Conservation (phyloP, 2,888 invertebrate species). For the Scrobipalpa atriplicella region DNA sequence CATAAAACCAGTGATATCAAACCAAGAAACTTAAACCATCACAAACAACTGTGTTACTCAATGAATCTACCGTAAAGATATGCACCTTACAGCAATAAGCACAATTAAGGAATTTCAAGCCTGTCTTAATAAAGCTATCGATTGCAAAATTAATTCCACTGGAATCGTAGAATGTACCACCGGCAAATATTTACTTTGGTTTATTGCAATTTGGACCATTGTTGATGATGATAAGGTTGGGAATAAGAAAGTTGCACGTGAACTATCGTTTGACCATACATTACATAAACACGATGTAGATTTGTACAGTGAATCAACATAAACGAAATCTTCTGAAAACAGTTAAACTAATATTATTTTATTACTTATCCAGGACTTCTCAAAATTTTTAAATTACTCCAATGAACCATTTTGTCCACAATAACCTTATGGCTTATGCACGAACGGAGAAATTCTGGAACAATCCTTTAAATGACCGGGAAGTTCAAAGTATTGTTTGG, state of each 20-base stretch:
- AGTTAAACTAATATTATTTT: neutral
- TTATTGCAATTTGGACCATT: neutral
- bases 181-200: neutral
- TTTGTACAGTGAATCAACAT: neutral
- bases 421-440: too few relatives aligned
- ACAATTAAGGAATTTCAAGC: constrained; percentile 30
- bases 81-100: constrained; percentile 12
- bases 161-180: constrained; percentile 28
- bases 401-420: too few relatives aligned
- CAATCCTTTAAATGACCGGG: too few relatives aligned
- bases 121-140: constrained; percentile 27
- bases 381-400: too few relatives aligned
- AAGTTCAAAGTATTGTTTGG: too few relatives aligned
- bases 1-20: neutral
- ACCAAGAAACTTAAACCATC: constrained; percentile 1
- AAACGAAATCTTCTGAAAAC: neutral
- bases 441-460: too few relatives aligned
- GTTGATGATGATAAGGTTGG: constrained; percentile 6
- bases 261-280: neutral
- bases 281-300: neutral
- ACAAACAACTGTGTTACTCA: constrained; percentile 4
- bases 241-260: neutral
- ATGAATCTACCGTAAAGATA: neutral
- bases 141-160: constrained; percentile 35
- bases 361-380: too few relatives aligned